Base-by-base conservation (phyloP, 1,140 invertebrate species). In the Sarcophaga bullata region DNA sequence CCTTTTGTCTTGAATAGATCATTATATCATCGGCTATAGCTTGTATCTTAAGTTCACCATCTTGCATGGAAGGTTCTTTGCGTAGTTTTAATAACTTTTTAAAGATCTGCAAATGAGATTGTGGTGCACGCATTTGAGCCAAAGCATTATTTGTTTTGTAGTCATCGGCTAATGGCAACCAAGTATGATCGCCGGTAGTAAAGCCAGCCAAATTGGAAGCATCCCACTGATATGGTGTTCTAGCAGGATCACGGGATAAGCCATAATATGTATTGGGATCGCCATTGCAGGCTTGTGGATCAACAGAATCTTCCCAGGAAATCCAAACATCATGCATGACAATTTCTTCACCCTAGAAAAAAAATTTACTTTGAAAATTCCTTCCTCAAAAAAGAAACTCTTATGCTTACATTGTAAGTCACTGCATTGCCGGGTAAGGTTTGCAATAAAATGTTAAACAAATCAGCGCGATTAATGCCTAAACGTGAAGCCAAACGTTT, bases 331-430 rank as follows among this genome's bases (percentile, higher is more conserved):
- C 92, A 15, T 90, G 87, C 94, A 96, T 96, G 0, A 93, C 95
- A 52, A 96, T 92, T 89, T 96, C 95, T 89, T 96, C 95, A 13
- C 95, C 95, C 91, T 95, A 11, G 62, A 78, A 82, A 15, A 80
- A 49, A 81, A 10, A 17, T 13, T 54, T 5, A 49, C 6, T 46
- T 10, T 25, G n/a, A 62, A 62, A 80, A 15, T n/a, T 82, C 48
- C 19, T 13, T 8, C n/a, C 47, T 76, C 11, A n/a, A 6, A 11
- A 82, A 25, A 17, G 47, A 11, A 73, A 19, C 49, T 48, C 37
- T 73, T 47, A n/a, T 49, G 72, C 82, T 81, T 83, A 84, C 94
- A 87, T 95, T 93, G 87, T 95, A 95, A 37, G 92, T 92, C 50
- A 95, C 91, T 1, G 92, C 91, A 9, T 93, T 92, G 0, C 94